phyloP scores from a whole-genome alignment of 2,797 vertebrate species.

The Malurus leucopterus region DNA sequence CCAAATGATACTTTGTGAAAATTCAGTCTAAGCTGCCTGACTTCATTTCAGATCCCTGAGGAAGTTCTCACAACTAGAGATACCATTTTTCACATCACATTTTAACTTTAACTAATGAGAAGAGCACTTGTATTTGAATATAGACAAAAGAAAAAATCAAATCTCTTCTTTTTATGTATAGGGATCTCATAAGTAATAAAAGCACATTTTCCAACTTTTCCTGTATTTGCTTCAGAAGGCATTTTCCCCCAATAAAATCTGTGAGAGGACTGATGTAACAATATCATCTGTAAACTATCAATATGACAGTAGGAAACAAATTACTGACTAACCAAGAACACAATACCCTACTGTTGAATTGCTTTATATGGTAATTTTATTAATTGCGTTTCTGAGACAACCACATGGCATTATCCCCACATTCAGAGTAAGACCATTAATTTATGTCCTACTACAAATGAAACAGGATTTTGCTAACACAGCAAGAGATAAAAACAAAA shows the following conservation, averaged over 20 bases:
- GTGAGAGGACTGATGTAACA: not conserved
- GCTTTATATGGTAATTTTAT: not conserved
- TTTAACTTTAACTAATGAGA: not conserved
- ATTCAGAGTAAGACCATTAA: not conserved
- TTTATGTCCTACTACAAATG: not conserved
- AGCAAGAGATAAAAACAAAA: not conserved
- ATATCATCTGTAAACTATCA: not conserved
- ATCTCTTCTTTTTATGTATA: not conserved
- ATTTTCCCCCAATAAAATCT: not conserved
- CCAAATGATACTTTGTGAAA: not conserved
- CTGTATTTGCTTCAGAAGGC: not conserved
- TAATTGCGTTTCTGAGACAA: not conserved
- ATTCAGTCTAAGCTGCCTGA: not conserved
- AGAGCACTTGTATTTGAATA: not conserved
- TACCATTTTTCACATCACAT: not conserved
- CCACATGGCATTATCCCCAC: not conserved
- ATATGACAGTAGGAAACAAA: not conserved
- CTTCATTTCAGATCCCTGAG: not conserved
- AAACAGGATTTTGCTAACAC: not conserved
- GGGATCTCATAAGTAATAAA: not conserved
- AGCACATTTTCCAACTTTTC: not conserved
- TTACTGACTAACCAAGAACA: not conserved
- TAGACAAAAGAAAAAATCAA: not conserved
- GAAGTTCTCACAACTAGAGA: not conserved
- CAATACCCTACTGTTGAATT: not conserved